Evolutionary conservation across 2,888 invertebrate genomes (phyloP).

Genomic region (Thysanoteuthis rhombus): DNA sequence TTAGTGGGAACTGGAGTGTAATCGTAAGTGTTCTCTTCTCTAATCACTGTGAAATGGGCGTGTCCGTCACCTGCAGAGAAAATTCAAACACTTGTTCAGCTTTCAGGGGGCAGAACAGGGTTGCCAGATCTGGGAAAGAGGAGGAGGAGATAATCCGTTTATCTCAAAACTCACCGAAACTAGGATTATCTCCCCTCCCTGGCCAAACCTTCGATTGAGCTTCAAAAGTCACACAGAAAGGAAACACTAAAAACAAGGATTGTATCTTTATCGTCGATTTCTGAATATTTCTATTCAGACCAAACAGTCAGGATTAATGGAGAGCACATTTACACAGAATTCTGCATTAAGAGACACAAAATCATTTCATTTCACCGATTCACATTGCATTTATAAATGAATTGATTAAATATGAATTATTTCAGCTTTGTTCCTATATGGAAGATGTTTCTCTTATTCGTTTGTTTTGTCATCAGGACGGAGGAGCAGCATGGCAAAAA

Average conservation of each 20-base stretch:
- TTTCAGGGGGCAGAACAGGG: too few relatives aligned
- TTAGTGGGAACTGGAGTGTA: constrained; percentile 40
- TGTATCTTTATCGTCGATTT: not conserved
- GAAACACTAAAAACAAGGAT: not conserved
- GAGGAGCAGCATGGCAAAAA: too few relatives aligned
- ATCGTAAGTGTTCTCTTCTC: constrained; percentile 39
- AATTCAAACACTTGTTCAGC: too few relatives aligned
- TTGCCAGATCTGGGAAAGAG: too few relatives aligned
- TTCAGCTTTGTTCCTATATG: not conserved
- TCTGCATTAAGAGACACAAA: not conserved
- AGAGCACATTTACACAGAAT: not conserved
- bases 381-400: not conserved
- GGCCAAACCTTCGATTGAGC: too few relatives aligned
- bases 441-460: not conserved
- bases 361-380: too few relatives aligned
- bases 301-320: not conserved
- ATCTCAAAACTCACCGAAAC: too few relatives aligned
- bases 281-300: not conserved
- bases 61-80: constrained; percentile 19
- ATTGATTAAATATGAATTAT: not conserved
- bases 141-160: too few relatives aligned
- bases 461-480: too few relatives aligned
- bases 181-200: too few relatives aligned
- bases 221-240: not conserved
- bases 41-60: constrained; percentile 39